Evolutionary conservation across 2,113 vertebrate species (phyloP), one percentile per base, ranked within the genome.

Genomic region (human (Homo sapiens)): DNA sequence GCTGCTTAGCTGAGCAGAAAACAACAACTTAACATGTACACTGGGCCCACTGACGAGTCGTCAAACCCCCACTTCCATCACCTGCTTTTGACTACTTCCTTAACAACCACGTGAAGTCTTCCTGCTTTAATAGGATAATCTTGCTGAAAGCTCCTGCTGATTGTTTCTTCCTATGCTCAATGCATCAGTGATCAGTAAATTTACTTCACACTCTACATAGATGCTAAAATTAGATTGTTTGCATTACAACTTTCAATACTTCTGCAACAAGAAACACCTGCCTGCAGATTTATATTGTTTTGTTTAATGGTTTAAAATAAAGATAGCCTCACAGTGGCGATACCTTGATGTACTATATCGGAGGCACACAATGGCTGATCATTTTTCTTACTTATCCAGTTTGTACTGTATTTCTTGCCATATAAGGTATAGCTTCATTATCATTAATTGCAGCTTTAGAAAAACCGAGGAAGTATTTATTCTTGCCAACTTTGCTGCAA

Each of bases 1-100:
- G 99, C 98, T 99, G 99, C 99, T 99, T 99, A 99, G 99, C 98
- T 99, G 99, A 99, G 99, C 99, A 99, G 99, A 99, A 99, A 99
- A 99, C 99, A 99, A 98, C 98, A 98, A 98, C 98, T 99, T 99
- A 98, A 97, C 98, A 97, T 98, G 98, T 99, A 99, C 98, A 97
- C 98, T 98, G 98, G 98, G 99, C 98, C 98, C 55, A 3, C 96
- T 98, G 98, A 98, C 98, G 98, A 92, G 98, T 98, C 98, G 88
- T 98, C 98, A 98, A 96, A 96, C 87, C 98, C 98, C 98, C 97
- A 66, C 98, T 98, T 98, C 98, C 98, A 98, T 99, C 99, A 99
- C 99, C 99, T 99, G 98, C 98, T 97, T 98, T 91, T 97, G 96
- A 97, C 98, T 97, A 97, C 98, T 99, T 99, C 98, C 98, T 98